These are phyloP conservation scores for Apodemia mormo DNA, from an alignment of 2,888 invertebrate species.

Conservation along the genomic window DNA sequence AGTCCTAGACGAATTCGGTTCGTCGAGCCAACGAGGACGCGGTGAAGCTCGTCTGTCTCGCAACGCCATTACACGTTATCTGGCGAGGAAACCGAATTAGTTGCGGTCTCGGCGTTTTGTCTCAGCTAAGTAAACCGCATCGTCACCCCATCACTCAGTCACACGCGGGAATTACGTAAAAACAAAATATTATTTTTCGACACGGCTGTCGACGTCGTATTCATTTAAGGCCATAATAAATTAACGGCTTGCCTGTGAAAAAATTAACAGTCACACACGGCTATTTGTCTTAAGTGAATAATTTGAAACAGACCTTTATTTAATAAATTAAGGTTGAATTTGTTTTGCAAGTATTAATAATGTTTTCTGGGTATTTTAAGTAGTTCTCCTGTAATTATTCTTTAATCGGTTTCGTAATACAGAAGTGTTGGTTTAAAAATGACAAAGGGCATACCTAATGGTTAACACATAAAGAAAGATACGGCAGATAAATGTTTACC, in stretches of 20 bases:
- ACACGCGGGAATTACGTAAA: constrained; percentile 62
- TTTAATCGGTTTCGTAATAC: no score
- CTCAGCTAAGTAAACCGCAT: constrained; percentile 47
- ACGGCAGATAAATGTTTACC: no score
- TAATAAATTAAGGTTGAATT: not conserved
- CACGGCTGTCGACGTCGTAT: constrained; percentile 67
- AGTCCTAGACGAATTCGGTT: no score
- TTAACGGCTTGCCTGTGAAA: constrained; percentile 41
- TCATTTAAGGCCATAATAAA: constrained; percentile 55
- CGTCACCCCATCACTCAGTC: constrained; percentile 62
- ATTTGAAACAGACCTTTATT: constrained; percentile 13
- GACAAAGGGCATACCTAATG: no score
- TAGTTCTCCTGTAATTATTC: not conserved
- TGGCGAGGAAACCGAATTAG: constrained; percentile 26
- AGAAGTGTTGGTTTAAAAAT: no score
- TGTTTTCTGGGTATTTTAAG: constrained; percentile 9
- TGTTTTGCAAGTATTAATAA: not conserved
- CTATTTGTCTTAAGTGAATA: constrained; percentile 29
- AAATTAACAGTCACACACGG: constrained; percentile 28
- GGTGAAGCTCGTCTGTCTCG: not conserved
- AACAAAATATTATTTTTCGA: constrained; percentile 69
- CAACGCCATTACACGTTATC: constrained; percentile 12
- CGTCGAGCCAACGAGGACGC: not conserved
- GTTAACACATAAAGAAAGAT: no score
- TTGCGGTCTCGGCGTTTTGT: constrained; percentile 30